Percentiles rank a stretch among this genome's conserved stretches.
phyloP scores from a whole-genome alignment of 2,797 vertebrate species.

The Hydrolagus colliei region DNA sequence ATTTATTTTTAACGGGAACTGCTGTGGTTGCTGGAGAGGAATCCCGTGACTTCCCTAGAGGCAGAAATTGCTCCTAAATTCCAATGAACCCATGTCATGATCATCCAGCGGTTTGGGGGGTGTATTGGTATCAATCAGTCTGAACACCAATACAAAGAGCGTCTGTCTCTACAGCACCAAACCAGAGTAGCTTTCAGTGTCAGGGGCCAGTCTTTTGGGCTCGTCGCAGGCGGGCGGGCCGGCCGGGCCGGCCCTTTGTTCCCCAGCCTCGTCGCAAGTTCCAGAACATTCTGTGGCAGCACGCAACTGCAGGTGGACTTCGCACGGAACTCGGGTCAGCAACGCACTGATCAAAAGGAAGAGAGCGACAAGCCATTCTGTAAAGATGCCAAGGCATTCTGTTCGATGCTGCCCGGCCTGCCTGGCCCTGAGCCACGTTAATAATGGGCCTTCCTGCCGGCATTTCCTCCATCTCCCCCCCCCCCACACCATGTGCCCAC shows the following conservation, averaged over 20 bases:
- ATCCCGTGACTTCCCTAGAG: no score
- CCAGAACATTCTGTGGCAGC: background rate
- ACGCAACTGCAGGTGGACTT: conserved; percentile 14
- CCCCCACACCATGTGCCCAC: background rate
- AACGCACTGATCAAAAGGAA: conserved; percentile 18
- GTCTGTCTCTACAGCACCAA: no score
- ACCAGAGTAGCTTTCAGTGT: no score
- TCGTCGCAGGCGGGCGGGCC: background rate
- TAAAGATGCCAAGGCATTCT: background rate
- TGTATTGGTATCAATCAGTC: no score
- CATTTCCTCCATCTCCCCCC: background rate
- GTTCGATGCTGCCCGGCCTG: background rate
- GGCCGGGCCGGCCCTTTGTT: background rate
- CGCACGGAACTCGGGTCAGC: background rate
- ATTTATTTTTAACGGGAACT: no score
- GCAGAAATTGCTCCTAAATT: no score
- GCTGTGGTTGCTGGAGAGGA: no score
- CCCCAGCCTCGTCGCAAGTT: background rate
- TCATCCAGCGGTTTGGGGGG: no score
- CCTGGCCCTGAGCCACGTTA: background rate
- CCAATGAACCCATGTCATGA: no score
- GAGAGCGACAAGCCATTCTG: background rate
- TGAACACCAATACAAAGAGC: no score
- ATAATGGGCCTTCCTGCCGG: background rate
- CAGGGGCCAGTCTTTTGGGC: background rate